Conservation (phyloP, 2,113 vertebrate genomes). For the Laterallus jamaicensis region DNA sequence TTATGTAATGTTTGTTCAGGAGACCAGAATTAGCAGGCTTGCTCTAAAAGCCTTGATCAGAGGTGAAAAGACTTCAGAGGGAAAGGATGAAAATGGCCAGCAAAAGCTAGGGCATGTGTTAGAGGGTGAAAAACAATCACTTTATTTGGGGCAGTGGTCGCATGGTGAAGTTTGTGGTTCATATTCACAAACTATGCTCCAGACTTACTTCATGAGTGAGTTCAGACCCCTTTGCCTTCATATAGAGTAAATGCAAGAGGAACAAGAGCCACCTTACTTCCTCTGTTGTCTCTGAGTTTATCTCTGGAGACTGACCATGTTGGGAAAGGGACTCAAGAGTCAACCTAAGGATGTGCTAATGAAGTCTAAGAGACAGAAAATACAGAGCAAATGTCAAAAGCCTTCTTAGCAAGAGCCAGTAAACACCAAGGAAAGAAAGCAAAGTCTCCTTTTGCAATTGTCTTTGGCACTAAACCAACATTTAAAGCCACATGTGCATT, state of each 20-base stretch:
- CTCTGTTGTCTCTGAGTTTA: background rate
- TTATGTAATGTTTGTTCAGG: background rate
- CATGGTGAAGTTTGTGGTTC: background rate
- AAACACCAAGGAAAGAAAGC: background rate
- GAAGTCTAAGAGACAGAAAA: background rate
- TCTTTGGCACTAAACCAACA: background rate
- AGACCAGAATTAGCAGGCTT: background rate
- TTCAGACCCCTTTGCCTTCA: background rate
- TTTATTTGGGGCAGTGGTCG: background rate
- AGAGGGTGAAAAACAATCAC: background rate
- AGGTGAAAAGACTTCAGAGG: background rate
- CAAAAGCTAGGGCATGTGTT: background rate
- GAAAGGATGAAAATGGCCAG: background rate
- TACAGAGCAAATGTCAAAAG: background rate
- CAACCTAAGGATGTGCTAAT: background rate
- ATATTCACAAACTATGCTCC: background rate
- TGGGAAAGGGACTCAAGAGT: background rate
- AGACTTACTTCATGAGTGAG: background rate
- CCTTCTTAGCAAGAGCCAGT: background rate
- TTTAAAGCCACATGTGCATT: background rate
- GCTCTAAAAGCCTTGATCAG: background rate
- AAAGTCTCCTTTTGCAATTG: background rate
- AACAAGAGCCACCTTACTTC: background rate
- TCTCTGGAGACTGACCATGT: background rate
- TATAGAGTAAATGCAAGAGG: background rate